phyloP scores from a whole-genome alignment of 2,113 vertebrate genomes.

The Australoheros scitulus region DNA sequence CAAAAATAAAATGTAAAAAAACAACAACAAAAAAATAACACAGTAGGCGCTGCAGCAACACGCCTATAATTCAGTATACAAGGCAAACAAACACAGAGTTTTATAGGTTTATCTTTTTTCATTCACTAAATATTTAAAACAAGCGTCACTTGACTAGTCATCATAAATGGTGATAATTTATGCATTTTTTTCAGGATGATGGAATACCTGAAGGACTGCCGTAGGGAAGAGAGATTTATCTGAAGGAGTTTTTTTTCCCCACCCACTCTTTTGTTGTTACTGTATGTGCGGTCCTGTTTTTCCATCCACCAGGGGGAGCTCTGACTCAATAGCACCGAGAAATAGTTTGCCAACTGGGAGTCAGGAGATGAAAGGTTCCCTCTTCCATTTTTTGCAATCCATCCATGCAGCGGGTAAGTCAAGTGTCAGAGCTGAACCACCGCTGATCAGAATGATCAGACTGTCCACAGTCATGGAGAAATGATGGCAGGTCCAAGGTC shows the following conservation, averaged over 20 bases:
- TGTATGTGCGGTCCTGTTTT: constrained; percentile 45
- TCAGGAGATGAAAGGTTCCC: constrained; percentile 33
- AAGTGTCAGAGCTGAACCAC: constrained; percentile 20
- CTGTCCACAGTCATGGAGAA: constrained; percentile 14
- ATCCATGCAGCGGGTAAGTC: constrained; percentile 36
- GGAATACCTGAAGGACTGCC: constrained; percentile 71
- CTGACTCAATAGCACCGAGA: constrained; percentile 76
- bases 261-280: constrained; percentile 16
- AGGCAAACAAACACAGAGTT: constrained; percentile 83
- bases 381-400: constrained; percentile 8
- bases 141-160: constrained; percentile 78
- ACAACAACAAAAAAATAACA: neutral
- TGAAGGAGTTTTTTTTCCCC: constrained; percentile 23
- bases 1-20: neutral
- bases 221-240: constrained; percentile 49
- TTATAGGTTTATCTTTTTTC: constrained; percentile 71
- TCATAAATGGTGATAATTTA: constrained; percentile 71
- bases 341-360: constrained; percentile 54
- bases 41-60: constrained; percentile 44
- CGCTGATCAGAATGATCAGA: constrained; percentile 22
- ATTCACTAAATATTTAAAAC: constrained; percentile 84
- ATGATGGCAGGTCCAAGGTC: neutral
- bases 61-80: constrained; percentile 76
- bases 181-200: constrained; percentile 66
- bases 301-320: constrained; percentile 69